phyloP scores from a whole-genome alignment of 2,113 vertebrate genomes.

The Toxotes jaculatrix region DNA sequence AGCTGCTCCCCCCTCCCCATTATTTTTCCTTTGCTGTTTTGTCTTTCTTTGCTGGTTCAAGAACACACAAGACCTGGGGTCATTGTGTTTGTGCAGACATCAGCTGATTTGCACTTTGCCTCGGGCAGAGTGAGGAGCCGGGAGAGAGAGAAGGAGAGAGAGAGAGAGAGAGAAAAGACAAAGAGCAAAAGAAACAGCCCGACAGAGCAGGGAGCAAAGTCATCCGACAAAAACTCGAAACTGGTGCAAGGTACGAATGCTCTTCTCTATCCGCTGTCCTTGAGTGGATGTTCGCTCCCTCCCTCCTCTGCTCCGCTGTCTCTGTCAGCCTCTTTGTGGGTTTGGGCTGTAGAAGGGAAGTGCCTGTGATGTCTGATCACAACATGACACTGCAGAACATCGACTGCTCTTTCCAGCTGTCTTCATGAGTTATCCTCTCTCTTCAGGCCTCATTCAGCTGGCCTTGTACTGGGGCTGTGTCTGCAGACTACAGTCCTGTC shows the following conservation, averaged over 20 bases:
- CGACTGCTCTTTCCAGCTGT: constrained; percentile 67
- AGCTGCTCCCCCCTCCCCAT: constrained; percentile 14
- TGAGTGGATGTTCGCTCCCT: constrained; percentile 44
- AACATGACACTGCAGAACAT: constrained; percentile 67
- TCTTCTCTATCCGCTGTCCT: constrained; percentile 40
- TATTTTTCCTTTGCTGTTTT: constrained; percentile 34
- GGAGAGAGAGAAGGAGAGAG: constrained; percentile 38
- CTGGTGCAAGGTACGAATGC: constrained; percentile 37
- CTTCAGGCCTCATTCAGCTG: constrained; percentile 19
- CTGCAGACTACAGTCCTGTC: constrained; percentile 33
- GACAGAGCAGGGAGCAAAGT: constrained; percentile 55
- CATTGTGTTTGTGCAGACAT: constrained; percentile 69
- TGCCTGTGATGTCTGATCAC: constrained; percentile 70
- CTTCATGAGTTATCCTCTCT: constrained; percentile 57
- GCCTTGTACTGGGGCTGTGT: neutral
- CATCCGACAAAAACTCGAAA: constrained; percentile 56
- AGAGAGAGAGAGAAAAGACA: constrained; percentile 39
- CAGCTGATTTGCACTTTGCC: constrained; percentile 70
- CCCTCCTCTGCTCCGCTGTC: constrained; percentile 18
- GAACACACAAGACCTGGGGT: constrained; percentile 59
- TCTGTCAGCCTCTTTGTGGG: constrained; percentile 53
- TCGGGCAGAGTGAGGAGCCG: constrained; percentile 43
- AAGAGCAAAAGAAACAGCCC: constrained; percentile 16
- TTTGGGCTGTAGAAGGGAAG: constrained; percentile 43
- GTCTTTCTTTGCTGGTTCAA: constrained; percentile 57